phyloP scores from a whole-genome alignment of 2,113 vertebrate species.

The Chiloscyllium plagiosum region DNA sequence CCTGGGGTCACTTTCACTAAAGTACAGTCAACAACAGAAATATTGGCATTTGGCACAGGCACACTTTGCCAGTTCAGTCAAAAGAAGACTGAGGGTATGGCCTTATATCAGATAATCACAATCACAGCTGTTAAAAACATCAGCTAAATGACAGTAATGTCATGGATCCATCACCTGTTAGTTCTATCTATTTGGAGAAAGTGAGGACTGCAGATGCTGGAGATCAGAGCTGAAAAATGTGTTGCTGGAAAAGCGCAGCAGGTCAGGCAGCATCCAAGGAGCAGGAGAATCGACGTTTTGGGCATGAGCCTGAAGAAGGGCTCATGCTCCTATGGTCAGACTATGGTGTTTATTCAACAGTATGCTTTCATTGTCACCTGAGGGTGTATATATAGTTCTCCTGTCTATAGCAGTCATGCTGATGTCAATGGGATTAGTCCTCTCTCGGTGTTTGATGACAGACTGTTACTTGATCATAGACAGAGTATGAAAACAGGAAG shows the following conservation, averaged over 20 bases:
- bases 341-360: not conserved
- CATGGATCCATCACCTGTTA: not conserved
- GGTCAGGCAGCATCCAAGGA: no score
- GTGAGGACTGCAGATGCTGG: no score
- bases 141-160: not conserved
- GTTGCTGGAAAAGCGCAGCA: no score
- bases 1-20: not conserved
- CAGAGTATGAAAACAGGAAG: not conserved
- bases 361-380: not conserved
- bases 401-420: not conserved
- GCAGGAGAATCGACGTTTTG: no score
- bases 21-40: not conserved
- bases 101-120: not conserved
- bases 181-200: not conserved
- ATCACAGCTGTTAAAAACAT: not conserved
- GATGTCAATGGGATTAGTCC: not conserved
- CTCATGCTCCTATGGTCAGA: no score
- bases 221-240: no score
- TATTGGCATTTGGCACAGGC: not conserved
- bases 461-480: not conserved
- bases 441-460: not conserved
- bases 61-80: not conserved
- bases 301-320: no score
- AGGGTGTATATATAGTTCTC: not conserved
- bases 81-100: not conserved